Evolutionary conservation across 1,140 invertebrate genomes (phyloP).

Genomic region (Ostrea denselamellosa): DNA sequence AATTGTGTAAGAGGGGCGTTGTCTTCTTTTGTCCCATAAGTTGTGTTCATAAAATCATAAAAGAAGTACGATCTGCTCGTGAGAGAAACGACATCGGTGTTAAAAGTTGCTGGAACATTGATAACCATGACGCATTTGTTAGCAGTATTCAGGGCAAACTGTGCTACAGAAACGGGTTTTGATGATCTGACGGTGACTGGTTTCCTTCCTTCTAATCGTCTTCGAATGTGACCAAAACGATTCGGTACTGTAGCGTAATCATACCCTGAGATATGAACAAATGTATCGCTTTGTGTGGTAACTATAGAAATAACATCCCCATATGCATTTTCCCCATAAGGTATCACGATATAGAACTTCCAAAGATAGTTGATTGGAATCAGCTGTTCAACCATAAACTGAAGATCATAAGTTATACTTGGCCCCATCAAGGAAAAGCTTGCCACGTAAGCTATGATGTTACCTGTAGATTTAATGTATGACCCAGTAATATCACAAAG

Average conservation of each 20-base stretch:
- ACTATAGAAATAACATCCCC: neutral
- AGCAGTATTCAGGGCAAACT: neutral
- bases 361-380: neutral
- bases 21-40: neutral
- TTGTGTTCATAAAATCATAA: neutral
- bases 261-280: conserved; percentile 11
- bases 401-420: neutral
- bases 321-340: neutral
- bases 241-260: neutral
- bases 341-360: neutral
- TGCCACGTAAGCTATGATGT: conserved; percentile 9
- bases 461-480: neutral
- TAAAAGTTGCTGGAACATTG: neutral
- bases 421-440: neutral
- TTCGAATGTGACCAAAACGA: neutral
- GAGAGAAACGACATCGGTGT: neutral
- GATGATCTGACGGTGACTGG: neutral
- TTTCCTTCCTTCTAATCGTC: conserved; percentile 5
- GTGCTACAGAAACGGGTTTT: conserved; percentile 12
- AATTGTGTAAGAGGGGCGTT: neutral
- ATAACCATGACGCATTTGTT: neutral
- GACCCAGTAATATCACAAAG: neutral
- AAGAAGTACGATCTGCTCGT: neutral
- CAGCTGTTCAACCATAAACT: conserved; percentile 8
- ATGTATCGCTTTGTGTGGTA: neutral